phyloP scores from a whole-genome alignment of 2,888 invertebrate species.

The Melieria crassipennis region DNA sequence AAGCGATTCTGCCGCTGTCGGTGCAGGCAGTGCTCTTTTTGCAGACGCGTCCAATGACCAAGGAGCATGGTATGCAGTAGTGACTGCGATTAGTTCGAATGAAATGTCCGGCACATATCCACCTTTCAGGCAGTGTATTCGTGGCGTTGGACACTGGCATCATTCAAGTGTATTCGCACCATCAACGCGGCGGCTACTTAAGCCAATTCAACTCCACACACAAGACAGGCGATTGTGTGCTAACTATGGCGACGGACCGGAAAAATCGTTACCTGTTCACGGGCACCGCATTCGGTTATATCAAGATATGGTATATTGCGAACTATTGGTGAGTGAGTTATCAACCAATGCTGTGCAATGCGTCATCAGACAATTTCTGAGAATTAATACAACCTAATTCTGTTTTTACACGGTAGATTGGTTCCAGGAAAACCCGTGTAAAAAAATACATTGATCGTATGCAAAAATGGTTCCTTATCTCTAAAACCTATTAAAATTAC shows the following conservation, averaged over 20 bases:
- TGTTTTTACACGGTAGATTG: too few species aligned
- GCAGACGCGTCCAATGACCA: constrained; percentile 69
- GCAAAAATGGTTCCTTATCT: too few species aligned
- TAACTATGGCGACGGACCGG: constrained; percentile 76
- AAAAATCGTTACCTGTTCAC: constrained; percentile 78
- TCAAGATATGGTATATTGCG: constrained; percentile 81
- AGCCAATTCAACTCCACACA: constrained; percentile 78
- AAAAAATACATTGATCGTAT: too few species aligned
- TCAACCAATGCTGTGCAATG: too few species aligned
- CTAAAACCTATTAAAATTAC: too few species aligned
- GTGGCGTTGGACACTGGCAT: constrained; percentile 79
- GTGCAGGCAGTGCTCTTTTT: constrained; percentile 77
- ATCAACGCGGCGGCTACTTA: constrained; percentile 77
- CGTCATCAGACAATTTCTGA: too few species aligned
- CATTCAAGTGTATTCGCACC: constrained; percentile 85
- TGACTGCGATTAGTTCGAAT: neutral
- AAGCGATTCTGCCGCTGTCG: constrained; percentile 67
- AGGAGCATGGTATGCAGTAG: constrained; percentile 61
- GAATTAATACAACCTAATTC: too few species aligned
- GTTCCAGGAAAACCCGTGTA: too few species aligned
- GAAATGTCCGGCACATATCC: neutral
- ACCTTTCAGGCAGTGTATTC: constrained; percentile 72
- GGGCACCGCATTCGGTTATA: constrained; percentile 78
- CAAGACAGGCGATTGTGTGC: constrained; percentile 69
- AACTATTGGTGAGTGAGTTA: constrained; percentile 70